These are phyloP conservation scores for Gracilinanus agilis DNA, from an alignment of 2,113 vertebrate species.

Conservation along the genomic window DNA sequence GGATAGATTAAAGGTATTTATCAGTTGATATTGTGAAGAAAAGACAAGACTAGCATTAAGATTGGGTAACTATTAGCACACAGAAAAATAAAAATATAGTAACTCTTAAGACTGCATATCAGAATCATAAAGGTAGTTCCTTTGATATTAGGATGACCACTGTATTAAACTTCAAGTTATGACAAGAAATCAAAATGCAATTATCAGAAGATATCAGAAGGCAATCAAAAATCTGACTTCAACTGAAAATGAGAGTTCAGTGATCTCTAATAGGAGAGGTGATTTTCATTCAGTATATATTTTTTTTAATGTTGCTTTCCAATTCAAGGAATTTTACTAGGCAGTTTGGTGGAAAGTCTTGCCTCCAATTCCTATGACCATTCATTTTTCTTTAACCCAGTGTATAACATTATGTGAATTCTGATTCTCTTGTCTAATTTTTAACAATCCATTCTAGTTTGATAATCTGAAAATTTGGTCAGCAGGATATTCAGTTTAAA, in stretches of 20 bases:
- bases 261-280: neutral
- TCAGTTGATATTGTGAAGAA: neutral
- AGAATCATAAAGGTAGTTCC: neutral
- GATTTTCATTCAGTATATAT: neutral
- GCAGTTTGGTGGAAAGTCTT: neutral
- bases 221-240: neutral
- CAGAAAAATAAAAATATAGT: neutral
- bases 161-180: slow-evolving; percentile 5
- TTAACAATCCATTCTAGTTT: no score
- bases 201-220: neutral
- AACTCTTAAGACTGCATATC: neutral
- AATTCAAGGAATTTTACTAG: neutral
- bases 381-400: no score
- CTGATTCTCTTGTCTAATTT: no score
- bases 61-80: neutral
- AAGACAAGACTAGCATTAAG: neutral
- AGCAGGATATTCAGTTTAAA: no score
- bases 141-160: neutral
- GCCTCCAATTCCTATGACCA: neutral
- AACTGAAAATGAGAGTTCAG: neutral
- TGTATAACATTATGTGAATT: no score
- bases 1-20: neutral
- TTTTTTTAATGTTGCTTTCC: neutral
- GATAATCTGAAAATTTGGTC: no score
- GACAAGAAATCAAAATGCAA: neutral